Conservation (phyloP, 2,113 vertebrate species). For the Donacobius atricapilla region DNA sequence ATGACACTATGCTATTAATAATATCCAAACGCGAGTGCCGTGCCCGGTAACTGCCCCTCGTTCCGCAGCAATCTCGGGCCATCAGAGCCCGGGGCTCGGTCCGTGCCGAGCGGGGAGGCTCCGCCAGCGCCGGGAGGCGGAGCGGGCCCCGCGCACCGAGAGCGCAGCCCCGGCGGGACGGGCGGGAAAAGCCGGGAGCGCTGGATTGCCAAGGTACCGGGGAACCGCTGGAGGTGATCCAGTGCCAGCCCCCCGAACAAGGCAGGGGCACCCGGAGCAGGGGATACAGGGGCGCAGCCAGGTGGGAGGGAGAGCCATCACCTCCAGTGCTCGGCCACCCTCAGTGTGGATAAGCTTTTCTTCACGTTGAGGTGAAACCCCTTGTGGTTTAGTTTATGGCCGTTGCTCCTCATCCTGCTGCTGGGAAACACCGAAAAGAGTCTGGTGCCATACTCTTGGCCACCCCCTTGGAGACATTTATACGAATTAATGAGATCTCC, state of each 20-base stretch:
- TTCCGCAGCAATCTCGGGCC: neutral
- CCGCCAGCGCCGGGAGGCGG: neutral
- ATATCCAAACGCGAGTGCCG: neutral
- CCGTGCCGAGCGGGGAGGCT: neutral
- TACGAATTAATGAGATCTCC: neutral
- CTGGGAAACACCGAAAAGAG: neutral
- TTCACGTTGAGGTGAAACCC: neutral
- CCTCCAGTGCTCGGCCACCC: neutral
- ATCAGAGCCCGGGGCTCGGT: neutral
- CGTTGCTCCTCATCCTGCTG: neutral
- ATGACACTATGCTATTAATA: neutral
- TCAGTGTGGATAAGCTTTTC: accelerated
- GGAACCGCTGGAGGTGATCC: neutral
- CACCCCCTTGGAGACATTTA: neutral
- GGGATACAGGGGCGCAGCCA: accelerated
- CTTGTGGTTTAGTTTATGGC: neutral
- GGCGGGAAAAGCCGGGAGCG: no score
- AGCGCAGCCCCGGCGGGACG: no score
- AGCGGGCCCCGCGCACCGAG: neutral
- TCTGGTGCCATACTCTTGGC: neutral
- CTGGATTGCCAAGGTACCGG: no score
- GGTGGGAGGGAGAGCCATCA: no score
- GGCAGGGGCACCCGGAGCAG: neutral
- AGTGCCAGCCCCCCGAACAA: no score
- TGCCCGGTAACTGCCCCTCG: neutral